Conservation (phyloP, 2,113 vertebrate genomes). For the Menidia beryllina region DNA sequence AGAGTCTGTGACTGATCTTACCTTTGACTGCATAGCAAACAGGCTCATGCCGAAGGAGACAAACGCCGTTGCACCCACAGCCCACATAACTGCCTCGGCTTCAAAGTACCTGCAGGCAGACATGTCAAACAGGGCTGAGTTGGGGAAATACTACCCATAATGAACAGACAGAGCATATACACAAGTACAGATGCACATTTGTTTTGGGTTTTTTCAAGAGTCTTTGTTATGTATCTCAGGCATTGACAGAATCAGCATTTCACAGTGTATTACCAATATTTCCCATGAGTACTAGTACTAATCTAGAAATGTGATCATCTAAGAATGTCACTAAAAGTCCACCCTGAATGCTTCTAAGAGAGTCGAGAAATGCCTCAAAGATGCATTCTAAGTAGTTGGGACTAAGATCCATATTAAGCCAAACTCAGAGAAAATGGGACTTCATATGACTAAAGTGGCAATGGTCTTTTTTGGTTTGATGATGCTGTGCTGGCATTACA, state of each 20-base stretch:
- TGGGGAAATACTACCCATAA: neutral
- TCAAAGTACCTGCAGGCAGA: conserved; percentile 72
- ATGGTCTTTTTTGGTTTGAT: conserved; percentile 49
- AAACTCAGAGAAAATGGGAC: conserved; percentile 8
- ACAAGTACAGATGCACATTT: conserved; percentile 8
- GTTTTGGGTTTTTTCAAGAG: conserved; percentile 10
- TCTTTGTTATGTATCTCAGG: conserved; percentile 27
- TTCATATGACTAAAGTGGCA: conserved; percentile 11
- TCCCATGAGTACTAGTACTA: conserved; percentile 30
- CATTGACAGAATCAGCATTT: conserved; percentile 12
- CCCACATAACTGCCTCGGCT: conserved; percentile 83
- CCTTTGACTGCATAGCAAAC: conserved; percentile 87
- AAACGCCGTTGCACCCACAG: conserved; percentile 79
- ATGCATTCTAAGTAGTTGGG: conserved; percentile 21
- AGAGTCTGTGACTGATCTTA: conserved; percentile 63
- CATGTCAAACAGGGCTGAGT: conserved; percentile 33
- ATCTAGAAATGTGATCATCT: conserved; percentile 56
- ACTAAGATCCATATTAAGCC: conserved; percentile 16
- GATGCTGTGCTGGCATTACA: conserved; percentile 29
- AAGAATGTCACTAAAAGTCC: conserved; percentile 43
- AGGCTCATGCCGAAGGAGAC: conserved; percentile 80
- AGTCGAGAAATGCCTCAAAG: conserved; percentile 1
- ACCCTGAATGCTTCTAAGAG: conserved; percentile 28
- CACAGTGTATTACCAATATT: conserved; percentile 41
- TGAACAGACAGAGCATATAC: conserved; percentile 3